Evolutionary conservation across 2,888 invertebrate genomes (phyloP).

Genomic region (Ophion ellenae): DNA sequence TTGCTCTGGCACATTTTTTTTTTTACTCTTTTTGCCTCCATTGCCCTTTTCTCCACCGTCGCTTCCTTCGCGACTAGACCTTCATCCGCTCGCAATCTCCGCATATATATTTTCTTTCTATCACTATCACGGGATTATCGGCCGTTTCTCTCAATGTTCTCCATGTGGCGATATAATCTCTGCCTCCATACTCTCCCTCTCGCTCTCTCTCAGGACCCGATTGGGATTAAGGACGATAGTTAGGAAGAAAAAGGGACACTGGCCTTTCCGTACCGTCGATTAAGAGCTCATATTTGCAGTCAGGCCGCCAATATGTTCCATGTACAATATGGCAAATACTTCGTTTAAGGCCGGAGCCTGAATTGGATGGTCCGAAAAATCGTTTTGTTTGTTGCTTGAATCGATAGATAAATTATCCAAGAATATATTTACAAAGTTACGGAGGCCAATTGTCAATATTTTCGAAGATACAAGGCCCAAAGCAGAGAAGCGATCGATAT

Average conservation of each 20-base stretch:
- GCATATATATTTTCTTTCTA: conserved; percentile 42
- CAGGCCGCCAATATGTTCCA: not conserved
- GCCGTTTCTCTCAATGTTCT: conserved; percentile 41
- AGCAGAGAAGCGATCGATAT: no score
- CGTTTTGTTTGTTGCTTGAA: no score
- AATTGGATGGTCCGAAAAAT: no score
- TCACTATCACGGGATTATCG: conserved; percentile 51
- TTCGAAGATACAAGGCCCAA: no score
- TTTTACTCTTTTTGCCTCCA: no score
- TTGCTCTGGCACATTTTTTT: conserved; percentile 5
- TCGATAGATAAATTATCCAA: no score
- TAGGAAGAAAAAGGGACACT: conserved; percentile 3
- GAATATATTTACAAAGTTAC: no score
- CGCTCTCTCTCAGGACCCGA: not conserved
- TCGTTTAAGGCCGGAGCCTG: not conserved
- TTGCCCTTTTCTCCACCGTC: not conserved
- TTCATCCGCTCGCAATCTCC: conserved; percentile 47
- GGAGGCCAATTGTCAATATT: no score
- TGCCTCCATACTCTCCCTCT: not conserved
- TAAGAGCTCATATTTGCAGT: conserved; percentile 16
- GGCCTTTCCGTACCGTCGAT: conserved; percentile 28
- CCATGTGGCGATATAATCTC: conserved; percentile 12
- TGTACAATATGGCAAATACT: conserved; percentile 23
- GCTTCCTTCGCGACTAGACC: conserved; percentile 16
- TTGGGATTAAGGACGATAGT: conserved; percentile 15